Base-by-base conservation (phyloP, 2,113 vertebrate species). In the Hucho hucho region DNA sequence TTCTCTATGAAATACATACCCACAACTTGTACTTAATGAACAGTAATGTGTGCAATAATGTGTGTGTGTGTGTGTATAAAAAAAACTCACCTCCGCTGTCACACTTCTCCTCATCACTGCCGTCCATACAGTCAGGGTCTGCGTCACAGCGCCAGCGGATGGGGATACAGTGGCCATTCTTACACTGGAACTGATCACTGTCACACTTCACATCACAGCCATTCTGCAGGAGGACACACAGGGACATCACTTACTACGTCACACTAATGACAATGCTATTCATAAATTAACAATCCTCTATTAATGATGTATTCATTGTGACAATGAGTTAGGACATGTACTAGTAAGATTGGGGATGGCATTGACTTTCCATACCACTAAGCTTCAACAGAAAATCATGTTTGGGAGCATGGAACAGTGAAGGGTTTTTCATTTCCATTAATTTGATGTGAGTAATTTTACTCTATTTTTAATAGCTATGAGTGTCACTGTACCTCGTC, bases 161-260 rank as follows among this genome's bases (percentile, higher is more conserved):
- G 53, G 97, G 96, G 86, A 99, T 95, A 88, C 97, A 99, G 82
- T 98, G 97, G 0, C 95, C 94, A 0, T 95, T 99, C 87, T 95
- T 96, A 87, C 97, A 99, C 90, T 97, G 95, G 91, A 97, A 99
- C 90, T 98, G 97, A 89, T 99, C 97, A 0, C 93, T 95, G 81
- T 99, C 96, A 0, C 97, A 99, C 80, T 95, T 96, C 0, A 96
- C 93, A 0, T 93, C 95, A 82, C 97, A 99, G 82, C 96, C 96
- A 72, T 97, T 94, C 97, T 99, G 92, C 18, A 77, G 3, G 20
- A 73, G 59, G 71, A 46, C 18, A 73, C 56, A 70, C 6, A 9
- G 47, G 47, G 12, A 49, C 11, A 16, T 13, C 14, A 14, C 47
- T 37, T 37, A 37, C 37, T 7, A 37, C 0, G 37, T 37, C 37